Evolutionary conservation across 1,140 invertebrate species (phyloP).

Genomic region (Brachionus paranguensis): DNA sequence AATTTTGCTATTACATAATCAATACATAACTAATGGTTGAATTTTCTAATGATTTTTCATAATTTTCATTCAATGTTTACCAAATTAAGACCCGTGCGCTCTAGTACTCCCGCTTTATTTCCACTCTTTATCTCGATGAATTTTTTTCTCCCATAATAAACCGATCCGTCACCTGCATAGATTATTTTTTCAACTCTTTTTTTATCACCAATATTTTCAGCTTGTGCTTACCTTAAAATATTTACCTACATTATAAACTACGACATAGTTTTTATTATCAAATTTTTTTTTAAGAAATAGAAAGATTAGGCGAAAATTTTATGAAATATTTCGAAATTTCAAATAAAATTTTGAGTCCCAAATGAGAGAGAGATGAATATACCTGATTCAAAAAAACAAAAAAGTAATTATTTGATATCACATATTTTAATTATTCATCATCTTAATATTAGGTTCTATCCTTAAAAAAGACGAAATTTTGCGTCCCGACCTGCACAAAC

Average conservation of each 20-base stretch:
- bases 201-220: background rate
- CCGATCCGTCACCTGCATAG: background rate
- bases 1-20: conserved; percentile 15
- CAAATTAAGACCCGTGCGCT: background rate
- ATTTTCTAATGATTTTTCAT: background rate
- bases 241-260: conserved; percentile 25
- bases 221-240: background rate
- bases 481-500: conserved; percentile 16
- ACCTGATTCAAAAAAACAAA: background rate
- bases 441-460: background rate
- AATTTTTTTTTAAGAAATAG: background rate
- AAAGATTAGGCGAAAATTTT: conserved; percentile 8
- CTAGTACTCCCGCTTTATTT: background rate
- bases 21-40: conserved; percentile 11
- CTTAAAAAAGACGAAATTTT: conserved; percentile 1
- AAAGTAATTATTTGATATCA: background rate
- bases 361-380: background rate
- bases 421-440: background rate
- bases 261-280: conserved; percentile 30
- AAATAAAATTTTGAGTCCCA: background rate
- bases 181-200: background rate
- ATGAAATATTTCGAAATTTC: background rate
- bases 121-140: background rate
- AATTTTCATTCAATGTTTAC: background rate
- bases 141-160: background rate